These are phyloP conservation scores for Platanista minor DNA, from an alignment of 2,113 vertebrate genomes.

Conservation along the genomic window DNA sequence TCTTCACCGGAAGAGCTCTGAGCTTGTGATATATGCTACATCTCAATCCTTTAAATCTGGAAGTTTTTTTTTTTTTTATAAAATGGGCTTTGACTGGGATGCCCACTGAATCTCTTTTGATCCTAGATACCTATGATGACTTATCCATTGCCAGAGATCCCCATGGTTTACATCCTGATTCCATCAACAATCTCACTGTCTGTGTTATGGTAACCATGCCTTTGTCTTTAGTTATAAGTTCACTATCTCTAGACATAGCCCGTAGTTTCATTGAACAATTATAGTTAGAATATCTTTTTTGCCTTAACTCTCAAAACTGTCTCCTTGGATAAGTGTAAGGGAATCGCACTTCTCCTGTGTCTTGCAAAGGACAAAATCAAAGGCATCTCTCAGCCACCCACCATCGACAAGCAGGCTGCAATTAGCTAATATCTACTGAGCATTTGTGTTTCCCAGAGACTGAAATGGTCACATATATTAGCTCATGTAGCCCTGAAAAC, in stretches of 20 bases:
- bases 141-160: neutral
- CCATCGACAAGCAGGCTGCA: neutral
- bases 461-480: neutral
- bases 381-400: neutral
- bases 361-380: neutral
- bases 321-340: neutral
- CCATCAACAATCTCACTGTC: neutral
- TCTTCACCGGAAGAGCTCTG: neutral
- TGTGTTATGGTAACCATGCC: rapidly evolving
- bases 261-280: neutral
- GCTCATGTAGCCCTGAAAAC: neutral
- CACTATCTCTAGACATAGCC: neutral
- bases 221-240: neutral
- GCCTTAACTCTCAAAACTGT: neutral
- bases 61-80: neutral
- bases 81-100: neutral
- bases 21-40: neutral
- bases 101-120: neutral
- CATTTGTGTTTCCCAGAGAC: neutral
- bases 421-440: neutral
- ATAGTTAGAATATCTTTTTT: neutral
- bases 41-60: neutral
- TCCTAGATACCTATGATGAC: neutral
- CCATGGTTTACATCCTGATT: neutral
- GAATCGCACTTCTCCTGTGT: neutral